Percentiles rank a stretch among this genome's conserved stretches.
These are phyloP conservation scores for Notolabrus celidotus DNA, from an alignment of 2,797 vertebrate genomes.

Conservation along the genomic window DNA sequence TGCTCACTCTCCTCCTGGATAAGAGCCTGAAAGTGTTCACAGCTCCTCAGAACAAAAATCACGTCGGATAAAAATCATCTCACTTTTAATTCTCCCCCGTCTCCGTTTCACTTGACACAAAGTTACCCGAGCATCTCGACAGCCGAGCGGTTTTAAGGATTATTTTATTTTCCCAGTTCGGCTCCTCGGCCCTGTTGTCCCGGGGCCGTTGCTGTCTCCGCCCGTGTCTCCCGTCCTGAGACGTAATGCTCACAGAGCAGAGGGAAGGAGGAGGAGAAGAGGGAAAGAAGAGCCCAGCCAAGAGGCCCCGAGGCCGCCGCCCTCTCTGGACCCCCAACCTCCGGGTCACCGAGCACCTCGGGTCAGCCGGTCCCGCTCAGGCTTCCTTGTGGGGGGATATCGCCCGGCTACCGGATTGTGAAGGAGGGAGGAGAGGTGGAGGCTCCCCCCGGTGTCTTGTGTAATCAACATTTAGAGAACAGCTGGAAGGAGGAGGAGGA, in stretches of 20 bases:
- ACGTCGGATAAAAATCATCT: constrained; percentile 60
- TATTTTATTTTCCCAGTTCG: constrained; percentile 35
- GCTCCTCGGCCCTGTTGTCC: constrained; percentile 65
- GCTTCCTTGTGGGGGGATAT: constrained; percentile 64
- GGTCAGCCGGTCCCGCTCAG: constrained; percentile 68
- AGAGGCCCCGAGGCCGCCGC: constrained; percentile 69
- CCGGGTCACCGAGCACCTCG: constrained; percentile 71
- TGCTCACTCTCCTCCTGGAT: constrained; percentile 33
- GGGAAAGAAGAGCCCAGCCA: constrained; percentile 58
- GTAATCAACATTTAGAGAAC: constrained; percentile 83
- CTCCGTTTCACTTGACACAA: constrained; percentile 70
- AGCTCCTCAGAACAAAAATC: constrained; percentile 45
- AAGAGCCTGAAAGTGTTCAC: constrained; percentile 40
- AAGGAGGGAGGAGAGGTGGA: constrained; percentile 41
- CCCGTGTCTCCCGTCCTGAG: constrained; percentile 67
- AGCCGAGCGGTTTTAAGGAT: constrained; percentile 28
- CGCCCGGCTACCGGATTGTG: constrained; percentile 54
- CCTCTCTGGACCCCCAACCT: constrained; percentile 73
- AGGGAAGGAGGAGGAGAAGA: constrained; percentile 26
- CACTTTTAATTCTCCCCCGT: constrained; percentile 30
- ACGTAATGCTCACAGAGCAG: constrained; percentile 48
- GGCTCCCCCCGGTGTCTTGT: constrained; percentile 75
- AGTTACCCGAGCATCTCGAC: constrained; percentile 69
- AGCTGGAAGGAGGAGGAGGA: constrained; percentile 72
- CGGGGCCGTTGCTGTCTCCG: constrained; percentile 71